phyloP scores from a whole-genome alignment of 2,113 vertebrate species.

The Elaphurus davidianus region DNA sequence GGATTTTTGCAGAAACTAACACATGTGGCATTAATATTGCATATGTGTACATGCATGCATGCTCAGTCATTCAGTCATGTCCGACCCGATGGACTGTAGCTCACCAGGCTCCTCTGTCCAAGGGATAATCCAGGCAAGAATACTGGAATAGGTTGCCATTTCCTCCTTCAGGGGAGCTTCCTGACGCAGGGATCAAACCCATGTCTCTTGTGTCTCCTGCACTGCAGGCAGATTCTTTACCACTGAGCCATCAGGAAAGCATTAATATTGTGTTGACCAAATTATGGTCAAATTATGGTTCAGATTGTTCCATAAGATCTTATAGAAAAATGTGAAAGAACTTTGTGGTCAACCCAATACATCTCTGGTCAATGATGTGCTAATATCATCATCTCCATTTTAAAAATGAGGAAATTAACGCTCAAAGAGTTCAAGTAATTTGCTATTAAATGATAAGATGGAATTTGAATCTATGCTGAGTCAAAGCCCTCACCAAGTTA shows the following conservation, averaged over 20 bases:
- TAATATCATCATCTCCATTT: not conserved
- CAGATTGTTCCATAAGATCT: not conserved
- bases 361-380: not conserved
- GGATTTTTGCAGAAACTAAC: not conserved
- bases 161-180: not conserved
- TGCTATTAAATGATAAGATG: not conserved
- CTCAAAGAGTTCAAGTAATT: not conserved
- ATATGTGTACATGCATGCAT: accelerated
- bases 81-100: not conserved
- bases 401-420: not conserved
- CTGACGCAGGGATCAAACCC: not conserved
- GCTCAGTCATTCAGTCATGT: not conserved
- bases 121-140: not conserved
- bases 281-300: not conserved
- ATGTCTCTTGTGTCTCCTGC: not conserved
- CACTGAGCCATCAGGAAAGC: not conserved
- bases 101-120: not conserved
- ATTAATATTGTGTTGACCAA: not conserved
- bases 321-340: not conserved
- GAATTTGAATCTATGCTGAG: not conserved
- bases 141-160: not conserved
- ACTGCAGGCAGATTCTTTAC: not conserved
- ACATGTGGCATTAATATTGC: not conserved
- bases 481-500: not conserved
- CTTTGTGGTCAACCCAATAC: not conserved